phyloP scores from a whole-genome alignment of 2,797 vertebrate genomes.

The Enteromius unitaeniatus region DNA sequence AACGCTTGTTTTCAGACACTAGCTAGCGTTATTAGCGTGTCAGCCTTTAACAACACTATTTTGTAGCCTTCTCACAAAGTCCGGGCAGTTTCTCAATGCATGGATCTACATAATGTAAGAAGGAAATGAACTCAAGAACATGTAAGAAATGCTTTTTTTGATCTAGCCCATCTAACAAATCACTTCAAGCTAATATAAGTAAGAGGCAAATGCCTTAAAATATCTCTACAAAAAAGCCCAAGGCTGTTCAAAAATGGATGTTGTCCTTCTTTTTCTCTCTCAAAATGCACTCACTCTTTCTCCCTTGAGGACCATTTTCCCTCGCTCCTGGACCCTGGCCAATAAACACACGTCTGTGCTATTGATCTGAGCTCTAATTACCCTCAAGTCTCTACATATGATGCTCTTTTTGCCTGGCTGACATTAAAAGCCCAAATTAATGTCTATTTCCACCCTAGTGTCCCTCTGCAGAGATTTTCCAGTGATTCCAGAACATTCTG shows the following conservation, averaged over 20 bases:
- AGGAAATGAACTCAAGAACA: neutral
- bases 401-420: constrained; percentile 60
- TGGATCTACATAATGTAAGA: neutral
- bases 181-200: neutral
- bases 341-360: constrained; percentile 64
- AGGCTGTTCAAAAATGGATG: constrained; percentile 19
- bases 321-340: constrained; percentile 51
- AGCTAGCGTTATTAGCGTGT: neutral
- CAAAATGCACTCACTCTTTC: constrained; percentile 39
- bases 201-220: neutral
- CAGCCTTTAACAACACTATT: constrained; percentile 22
- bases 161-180: neutral
- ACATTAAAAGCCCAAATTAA: constrained; percentile 69
- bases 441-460: constrained; percentile 53
- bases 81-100: neutral
- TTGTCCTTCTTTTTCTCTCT: constrained; percentile 11
- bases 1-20: neutral
- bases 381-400: constrained; percentile 64
- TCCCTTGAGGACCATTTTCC: constrained; percentile 51
- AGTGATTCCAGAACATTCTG: constrained; percentile 57
- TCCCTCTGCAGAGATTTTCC: constrained; percentile 58
- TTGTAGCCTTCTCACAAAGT: constrained; percentile 20
- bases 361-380: constrained; percentile 74
- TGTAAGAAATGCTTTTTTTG: neutral
- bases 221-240: neutral